A percentile compares a stretch with the other conserved stretches of the same genome.
These are phyloP conservation scores for Lutjanus argentimaculatus DNA, from an alignment of 2,797 vertebrate genomes.

Conservation along the genomic window DNA sequence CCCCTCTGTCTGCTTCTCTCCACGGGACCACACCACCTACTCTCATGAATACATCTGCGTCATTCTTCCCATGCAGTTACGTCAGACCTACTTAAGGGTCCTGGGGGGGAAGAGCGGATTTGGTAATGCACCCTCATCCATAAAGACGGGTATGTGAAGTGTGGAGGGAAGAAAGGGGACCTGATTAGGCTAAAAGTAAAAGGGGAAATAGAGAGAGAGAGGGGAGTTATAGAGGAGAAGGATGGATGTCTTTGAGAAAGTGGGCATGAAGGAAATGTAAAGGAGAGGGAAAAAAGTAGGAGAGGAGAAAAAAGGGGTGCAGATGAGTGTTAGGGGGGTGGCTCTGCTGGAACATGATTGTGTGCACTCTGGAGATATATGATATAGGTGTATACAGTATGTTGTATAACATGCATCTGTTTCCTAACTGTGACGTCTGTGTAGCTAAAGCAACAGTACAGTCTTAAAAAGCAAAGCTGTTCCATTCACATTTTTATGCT, in stretches of 20 bases:
- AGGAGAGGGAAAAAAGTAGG: neutral
- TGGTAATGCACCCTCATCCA: conserved; percentile 53
- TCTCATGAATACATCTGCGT: conserved; percentile 76
- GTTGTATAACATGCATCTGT: neutral
- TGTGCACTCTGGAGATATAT: neutral
- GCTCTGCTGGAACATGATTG: conserved; percentile 2
- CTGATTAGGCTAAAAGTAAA: conserved; percentile 26
- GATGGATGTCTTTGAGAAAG: conserved; percentile 22
- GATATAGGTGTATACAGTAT: no score
- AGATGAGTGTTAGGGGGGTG: conserved; percentile 4
- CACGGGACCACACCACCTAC: conserved; percentile 61
- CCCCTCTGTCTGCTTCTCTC: conserved; percentile 32
- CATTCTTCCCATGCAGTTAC: conserved; percentile 69
- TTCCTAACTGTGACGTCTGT: neutral
- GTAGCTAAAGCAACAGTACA: neutral
- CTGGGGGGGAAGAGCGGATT: conserved; percentile 26
- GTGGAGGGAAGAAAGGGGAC: conserved; percentile 36
- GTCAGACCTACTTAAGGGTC: conserved; percentile 73
- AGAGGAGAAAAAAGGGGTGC: conserved; percentile 9
- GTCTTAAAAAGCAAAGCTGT: neutral
- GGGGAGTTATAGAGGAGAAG: neutral
- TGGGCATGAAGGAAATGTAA: conserved; percentile 13
- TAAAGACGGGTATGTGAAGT: conserved; percentile 40
- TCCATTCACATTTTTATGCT: neutral
- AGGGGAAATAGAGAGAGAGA: neutral